Base-by-base conservation (phyloP, 2,113 vertebrate genomes). In the Nesogale talazaci region DNA sequence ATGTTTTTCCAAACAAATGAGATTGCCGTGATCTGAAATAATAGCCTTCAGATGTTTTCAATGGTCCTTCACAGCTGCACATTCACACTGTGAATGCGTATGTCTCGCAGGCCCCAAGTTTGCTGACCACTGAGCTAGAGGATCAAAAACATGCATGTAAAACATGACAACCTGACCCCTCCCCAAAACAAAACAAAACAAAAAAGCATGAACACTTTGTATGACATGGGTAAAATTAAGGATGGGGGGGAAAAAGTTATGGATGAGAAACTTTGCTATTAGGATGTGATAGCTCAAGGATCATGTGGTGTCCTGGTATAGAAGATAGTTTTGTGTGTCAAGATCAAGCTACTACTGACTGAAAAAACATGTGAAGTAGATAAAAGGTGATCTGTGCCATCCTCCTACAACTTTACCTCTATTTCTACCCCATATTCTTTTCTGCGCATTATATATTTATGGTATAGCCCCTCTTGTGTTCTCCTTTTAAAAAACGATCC, bases 291-390 rank as follows among this genome's bases (percentile, higher is more conserved):
- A 86, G 16, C 34, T 77, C 29, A 81, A 52, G 61, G 77, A 87
- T 84, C 27, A 52, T 67, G 3, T 84, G 82, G 10, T 75, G 2
- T 36, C 46, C 52, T 91, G 72, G n/a, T 69, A 63, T 75, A 88
- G 63, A 72, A 94, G n/a, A 80, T 69, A 16, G 25, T 89, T 91
- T 89, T 74, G 40, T 83, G 31, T 84, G 31, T 92, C 75, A 69
- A n/a, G 69, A 57, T 86, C 38, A 63, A 25, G 34, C 81, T 92
- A 65, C 65, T 91, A n/a, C 38, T 83, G 17, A 93, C 29, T 23
- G 57, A 46, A 76, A 79, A 90, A 83, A 40, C 46, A 29, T 61
- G n/a, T 38, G 31, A 88, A 12, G 12, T 83, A 89, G 56, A 42
- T 89, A 69, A 80, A 61, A 65, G 84, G 16, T 94, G 83, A 34